Conservation (phyloP, 2,888 invertebrate species). For the Clusia tigrina region DNA sequence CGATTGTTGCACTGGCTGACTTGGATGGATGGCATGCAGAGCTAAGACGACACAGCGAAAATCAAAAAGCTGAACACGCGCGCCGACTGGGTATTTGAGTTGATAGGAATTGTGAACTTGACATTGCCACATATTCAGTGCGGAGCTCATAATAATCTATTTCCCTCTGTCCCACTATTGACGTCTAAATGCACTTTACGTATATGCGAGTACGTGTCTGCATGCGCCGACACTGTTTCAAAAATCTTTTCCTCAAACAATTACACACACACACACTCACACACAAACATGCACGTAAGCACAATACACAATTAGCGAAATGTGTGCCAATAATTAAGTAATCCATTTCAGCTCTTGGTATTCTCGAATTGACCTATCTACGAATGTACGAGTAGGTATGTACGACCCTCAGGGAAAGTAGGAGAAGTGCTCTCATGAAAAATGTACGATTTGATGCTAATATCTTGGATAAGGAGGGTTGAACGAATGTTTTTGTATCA, state of each 20-base stretch:
- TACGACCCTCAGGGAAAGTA: neutral
- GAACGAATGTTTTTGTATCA: neutral
- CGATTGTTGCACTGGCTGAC: neutral
- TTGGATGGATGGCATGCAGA: too few relatives aligned
- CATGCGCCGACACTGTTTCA: too few relatives aligned
- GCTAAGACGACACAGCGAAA: too few relatives aligned
- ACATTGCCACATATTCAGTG: constrained; percentile 46
- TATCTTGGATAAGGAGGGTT: neutral
- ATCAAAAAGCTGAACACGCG: too few relatives aligned
- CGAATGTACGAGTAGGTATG: neutral
- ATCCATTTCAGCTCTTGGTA: constrained; percentile 31
- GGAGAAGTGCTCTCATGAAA: too few relatives aligned
- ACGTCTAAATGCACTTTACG: neutral
- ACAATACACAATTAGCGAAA: neutral
- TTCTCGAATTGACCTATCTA: neutral
- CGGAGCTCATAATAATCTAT: too few relatives aligned
- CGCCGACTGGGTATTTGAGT: neutral
- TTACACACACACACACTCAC: neutral
- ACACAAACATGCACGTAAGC: neutral
- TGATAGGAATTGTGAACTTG: constrained; percentile 52
- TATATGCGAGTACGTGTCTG: too few relatives aligned
- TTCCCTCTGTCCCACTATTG: too few relatives aligned
- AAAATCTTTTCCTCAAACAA: neutral
- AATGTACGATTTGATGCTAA: too few relatives aligned
- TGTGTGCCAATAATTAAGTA: constrained; percentile 49